A percentile compares a stretch with the other conserved stretches of the same genome.
phyloP scores from a whole-genome alignment of 2,888 invertebrate species.

The Achlya flavicornis region DNA sequence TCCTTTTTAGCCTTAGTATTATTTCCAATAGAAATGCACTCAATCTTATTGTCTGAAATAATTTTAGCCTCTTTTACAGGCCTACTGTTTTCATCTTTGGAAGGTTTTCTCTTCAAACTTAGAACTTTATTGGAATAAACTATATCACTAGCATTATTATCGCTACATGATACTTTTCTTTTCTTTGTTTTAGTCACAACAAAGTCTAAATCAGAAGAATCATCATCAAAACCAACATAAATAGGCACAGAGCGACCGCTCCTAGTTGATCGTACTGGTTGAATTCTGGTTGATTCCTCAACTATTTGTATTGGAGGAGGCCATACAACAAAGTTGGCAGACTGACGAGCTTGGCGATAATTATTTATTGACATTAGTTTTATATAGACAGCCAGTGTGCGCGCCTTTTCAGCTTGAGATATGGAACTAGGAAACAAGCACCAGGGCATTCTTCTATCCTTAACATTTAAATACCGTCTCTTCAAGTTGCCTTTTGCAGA shows the following conservation, averaged over 20 bases:
- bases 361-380: slow-evolving; percentile 75
- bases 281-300: slow-evolving; percentile 67
- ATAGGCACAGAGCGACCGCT: slow-evolving; percentile 74
- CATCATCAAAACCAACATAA: slow-evolving; percentile 76
- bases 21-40: slow-evolving; percentile 27
- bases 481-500: slow-evolving; percentile 59
- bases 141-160: slow-evolving; percentile 53
- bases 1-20: slow-evolving; percentile 51
- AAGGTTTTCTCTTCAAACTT: slow-evolving; percentile 69
- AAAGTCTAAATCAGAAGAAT: slow-evolving; percentile 73
- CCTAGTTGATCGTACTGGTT: slow-evolving; percentile 69
- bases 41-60: slow-evolving; percentile 40
- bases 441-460: slow-evolving; percentile 78
- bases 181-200: slow-evolving; percentile 69
- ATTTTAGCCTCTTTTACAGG: slow-evolving; percentile 63
- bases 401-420: slow-evolving; percentile 70
- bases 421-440: slow-evolving; percentile 65
- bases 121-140: slow-evolving; percentile 63
- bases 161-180: slow-evolving; percentile 66
- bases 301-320: slow-evolving; percentile 74
- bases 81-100: slow-evolving; percentile 64
- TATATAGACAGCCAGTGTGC: slow-evolving; percentile 70
- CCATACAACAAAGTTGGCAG: slow-evolving; percentile 67
- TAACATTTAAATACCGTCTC: slow-evolving; percentile 68
- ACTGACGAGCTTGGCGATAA: slow-evolving; percentile 70